Base-by-base conservation (phyloP, 2,797 vertebrate genomes). In the Enteromius anoplus region DNA sequence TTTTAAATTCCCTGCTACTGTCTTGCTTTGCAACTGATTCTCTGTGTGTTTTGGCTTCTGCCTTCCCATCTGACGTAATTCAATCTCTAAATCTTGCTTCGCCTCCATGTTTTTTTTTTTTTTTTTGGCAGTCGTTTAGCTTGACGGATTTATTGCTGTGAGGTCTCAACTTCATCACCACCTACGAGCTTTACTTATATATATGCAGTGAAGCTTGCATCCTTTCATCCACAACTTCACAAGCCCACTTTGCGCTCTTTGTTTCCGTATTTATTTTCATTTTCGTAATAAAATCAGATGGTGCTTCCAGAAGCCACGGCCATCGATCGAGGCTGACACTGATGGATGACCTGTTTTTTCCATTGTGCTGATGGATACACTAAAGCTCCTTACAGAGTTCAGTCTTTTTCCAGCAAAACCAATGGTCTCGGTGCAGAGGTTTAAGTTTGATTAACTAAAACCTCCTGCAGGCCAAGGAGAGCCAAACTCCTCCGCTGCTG, bases 361-460 rank as follows among this genome's bases (percentile, higher is more conserved):
- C 81, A 83, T 85, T 90, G 91, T 89, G 90, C 90, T 89, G 85
- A 78, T 86, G 45, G 89, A 87, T 83, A 89, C 84, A 85, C 89
- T 87, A 89, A 87, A 88, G 58, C 89, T 78, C 85, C 86, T 88
- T 87, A 80, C 79, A 11, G 84, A 89, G 91, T 89, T 84, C 87
- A 89, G 77, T 87, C 90, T 88, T 83, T 32, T 77, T 78, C 77
- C 81, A 80, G 84, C 12, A 89, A 91, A 90, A 90, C 86, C 88
- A 89, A 91, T 89, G 90, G 88, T 87, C 82, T 82, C 86, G 19
- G 32, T 86, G 91, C 92, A 85, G 84, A 88, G 90, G 90, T 88
- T 88, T 71, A 91, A 90, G 89, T 62, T 76, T 93, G 92, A 94
- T 93, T 92, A 93, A 94, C 91, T 92, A 89, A 83, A 23, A 86